phyloP scores from a whole-genome alignment of 53 echinoderm and acorn worm genomes.

The Arbacia lixula region DNA sequence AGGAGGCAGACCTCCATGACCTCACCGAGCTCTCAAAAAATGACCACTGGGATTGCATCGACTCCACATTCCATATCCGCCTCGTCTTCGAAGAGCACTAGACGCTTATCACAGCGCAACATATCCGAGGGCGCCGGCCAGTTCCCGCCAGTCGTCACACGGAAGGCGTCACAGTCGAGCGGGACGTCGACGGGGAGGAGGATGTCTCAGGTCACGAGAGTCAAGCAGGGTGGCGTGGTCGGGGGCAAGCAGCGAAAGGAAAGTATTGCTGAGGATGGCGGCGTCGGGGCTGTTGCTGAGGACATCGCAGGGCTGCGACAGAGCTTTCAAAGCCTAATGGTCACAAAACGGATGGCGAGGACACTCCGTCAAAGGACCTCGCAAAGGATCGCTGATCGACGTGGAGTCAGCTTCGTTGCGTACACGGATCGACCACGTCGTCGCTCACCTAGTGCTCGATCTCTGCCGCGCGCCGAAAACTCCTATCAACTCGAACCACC shows the following conservation, averaged over 20 bases:
- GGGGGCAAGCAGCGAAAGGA: background rate
- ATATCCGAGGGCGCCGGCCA: constrained; percentile 5
- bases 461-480: constrained; percentile 57
- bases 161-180: background rate
- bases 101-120: constrained; percentile 1
- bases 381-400: constrained; percentile 66
- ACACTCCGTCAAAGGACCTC: constrained; percentile 69
- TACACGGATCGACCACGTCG: constrained; percentile 66
- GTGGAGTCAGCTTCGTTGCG: constrained; percentile 66
- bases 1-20: background rate
- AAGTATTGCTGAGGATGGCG: too few relatives aligned
- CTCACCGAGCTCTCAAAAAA: background rate
- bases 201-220: constrained; percentile 1
- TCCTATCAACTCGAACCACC: constrained; percentile 73
- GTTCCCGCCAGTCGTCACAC: background rate
- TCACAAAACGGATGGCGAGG: constrained; percentile 75
- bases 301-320: background rate
- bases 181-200: background rate
- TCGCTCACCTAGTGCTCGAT: background rate
- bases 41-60: background rate
- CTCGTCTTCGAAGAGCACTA: background rate
- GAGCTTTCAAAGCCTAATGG: constrained; percentile 66
- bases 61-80: background rate
- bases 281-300: too few relatives aligned
- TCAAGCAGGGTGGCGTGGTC: background rate